Evolutionary conservation across 1,140 invertebrate genomes (phyloP), one percentile per base, ranked within the genome.

Genomic region (Drosophila dunni): DNA sequence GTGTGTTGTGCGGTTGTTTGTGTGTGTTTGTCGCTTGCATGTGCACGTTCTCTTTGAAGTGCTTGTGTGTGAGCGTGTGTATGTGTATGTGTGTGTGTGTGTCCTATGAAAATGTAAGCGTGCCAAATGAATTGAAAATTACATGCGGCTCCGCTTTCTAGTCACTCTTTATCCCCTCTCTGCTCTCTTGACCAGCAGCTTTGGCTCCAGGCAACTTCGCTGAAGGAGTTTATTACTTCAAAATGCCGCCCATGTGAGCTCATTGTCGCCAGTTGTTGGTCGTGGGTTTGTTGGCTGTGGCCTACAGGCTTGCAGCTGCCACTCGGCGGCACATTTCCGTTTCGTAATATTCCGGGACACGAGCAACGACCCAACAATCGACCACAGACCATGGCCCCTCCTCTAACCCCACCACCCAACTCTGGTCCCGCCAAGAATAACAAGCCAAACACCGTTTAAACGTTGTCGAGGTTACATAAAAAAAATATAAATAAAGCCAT

Each of bases 111-210:
- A 66, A 38, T 66, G 54, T 74, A 65, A 85, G 76, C 83, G 84
- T 88, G 83, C 81, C 83, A 88, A 88, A 83, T 88, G 84, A 88
- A 84, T 88, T 80, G 84, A 88, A 78, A 88, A 82, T 88, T 86
- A 88, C 82, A 88, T 82, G 83, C 81, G 79, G 79, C 83, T 86
- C 80, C 83, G 64, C 50, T 50, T 64, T 75, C 62, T 46, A 34
- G 44, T 15, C 57, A n/a, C 53, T 54, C 48, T 20, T 75, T 44
- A 51, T 36, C 40, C 50, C 15, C 53, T n/a, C 63, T 61, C 44
- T 33, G 8, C 7, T 17, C 9, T 17, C n/a, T 24, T 58, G 6
- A 4, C 17, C 5, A 8, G 7, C 38, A 11, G 15, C 29, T 40
- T 7, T 7, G 29, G 48, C 54, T 9, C 13, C 15, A 36, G 45